These are phyloP conservation scores for Meda fulgida DNA, from an alignment of 2,797 vertebrate genomes.

Conservation along the genomic window DNA sequence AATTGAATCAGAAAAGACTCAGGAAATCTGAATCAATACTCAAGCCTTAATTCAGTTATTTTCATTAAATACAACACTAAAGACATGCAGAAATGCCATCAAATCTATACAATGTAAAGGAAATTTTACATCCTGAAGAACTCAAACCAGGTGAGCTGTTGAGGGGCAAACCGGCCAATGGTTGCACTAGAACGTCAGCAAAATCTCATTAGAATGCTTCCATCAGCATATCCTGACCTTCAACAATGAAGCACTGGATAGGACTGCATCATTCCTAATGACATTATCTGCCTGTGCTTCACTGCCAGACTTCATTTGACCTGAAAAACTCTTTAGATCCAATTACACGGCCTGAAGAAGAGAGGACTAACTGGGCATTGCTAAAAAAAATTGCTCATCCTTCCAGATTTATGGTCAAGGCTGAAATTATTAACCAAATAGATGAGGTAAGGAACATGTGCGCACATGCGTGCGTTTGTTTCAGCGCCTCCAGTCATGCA, in stretches of 20 bases:
- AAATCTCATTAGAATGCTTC: neutral
- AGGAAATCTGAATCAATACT: neutral
- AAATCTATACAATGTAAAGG: neutral
- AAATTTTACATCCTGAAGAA: conserved; percentile 1
- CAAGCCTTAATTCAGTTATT: neutral
- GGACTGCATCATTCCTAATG: conserved; percentile 19
- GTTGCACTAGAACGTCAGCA: neutral
- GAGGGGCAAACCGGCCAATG: neutral
- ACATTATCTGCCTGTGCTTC: conserved; percentile 39
- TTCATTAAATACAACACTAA: neutral
- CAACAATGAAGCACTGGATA: neutral
- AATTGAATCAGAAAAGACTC: neutral
- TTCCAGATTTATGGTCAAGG: neutral
- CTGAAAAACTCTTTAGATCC: conserved; percentile 24
- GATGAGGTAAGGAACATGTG: conserved; percentile 9
- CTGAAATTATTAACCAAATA: conserved; percentile 34
- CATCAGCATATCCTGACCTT: conserved; percentile 17
- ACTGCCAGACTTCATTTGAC: conserved; percentile 26
- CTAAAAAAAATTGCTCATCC: conserved; percentile 9
- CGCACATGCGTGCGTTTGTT: neutral
- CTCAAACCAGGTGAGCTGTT: neutral
- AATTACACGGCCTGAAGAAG: neutral
- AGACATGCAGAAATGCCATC: neutral
- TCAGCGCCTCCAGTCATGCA: neutral
- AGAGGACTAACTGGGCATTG: conserved; percentile 24